These are phyloP conservation scores for Enteromius thamalakanensis DNA, from an alignment of 2,797 vertebrate species.

Conservation along the genomic window DNA sequence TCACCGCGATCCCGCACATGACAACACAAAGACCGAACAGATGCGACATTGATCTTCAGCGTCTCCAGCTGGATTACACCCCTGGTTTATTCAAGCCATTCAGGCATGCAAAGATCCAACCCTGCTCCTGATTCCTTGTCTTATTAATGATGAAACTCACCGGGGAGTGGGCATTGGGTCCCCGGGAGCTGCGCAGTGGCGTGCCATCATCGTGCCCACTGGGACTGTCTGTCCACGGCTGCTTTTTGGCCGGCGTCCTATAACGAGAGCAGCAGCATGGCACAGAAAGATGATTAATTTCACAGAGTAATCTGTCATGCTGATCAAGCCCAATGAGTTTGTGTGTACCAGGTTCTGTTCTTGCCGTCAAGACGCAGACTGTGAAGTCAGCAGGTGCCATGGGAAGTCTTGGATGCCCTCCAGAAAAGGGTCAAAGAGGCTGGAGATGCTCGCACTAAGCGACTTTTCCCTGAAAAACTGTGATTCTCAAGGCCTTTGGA, in stretches of 20 bases:
- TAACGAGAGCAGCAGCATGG: conserved; percentile 72
- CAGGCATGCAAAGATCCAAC: conserved; percentile 27
- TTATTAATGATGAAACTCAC: conserved; percentile 36
- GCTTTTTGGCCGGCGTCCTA: conserved; percentile 68
- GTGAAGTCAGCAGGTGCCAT: conserved; percentile 78
- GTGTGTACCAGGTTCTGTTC: conserved; percentile 51
- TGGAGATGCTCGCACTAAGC: conserved; percentile 38
- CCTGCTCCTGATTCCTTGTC: conserved; percentile 32
- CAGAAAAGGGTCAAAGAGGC: conserved; percentile 72
- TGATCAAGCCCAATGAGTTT: conserved; percentile 61
- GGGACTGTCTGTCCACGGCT: conserved; percentile 52
- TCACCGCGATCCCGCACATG: conserved; percentile 1
- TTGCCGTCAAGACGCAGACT: conserved; percentile 63
- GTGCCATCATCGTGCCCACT: conserved; percentile 14
- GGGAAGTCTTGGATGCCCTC: conserved; percentile 76
- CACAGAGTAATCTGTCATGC: conserved; percentile 73
- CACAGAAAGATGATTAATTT: conserved; percentile 81
- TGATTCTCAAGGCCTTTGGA: not conserved
- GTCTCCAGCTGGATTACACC: conserved; percentile 30
- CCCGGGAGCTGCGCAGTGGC: not conserved
- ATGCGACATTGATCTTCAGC: conserved; percentile 47
- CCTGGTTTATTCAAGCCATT: conserved; percentile 37
- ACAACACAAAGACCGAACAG: conserved; percentile 33
- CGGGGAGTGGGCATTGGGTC: conserved; percentile 20
- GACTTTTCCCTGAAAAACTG: conserved; percentile 9